These are phyloP conservation scores for Adelosebastes latens DNA, from an alignment of 2,797 vertebrate genomes.

Conservation along the genomic window DNA sequence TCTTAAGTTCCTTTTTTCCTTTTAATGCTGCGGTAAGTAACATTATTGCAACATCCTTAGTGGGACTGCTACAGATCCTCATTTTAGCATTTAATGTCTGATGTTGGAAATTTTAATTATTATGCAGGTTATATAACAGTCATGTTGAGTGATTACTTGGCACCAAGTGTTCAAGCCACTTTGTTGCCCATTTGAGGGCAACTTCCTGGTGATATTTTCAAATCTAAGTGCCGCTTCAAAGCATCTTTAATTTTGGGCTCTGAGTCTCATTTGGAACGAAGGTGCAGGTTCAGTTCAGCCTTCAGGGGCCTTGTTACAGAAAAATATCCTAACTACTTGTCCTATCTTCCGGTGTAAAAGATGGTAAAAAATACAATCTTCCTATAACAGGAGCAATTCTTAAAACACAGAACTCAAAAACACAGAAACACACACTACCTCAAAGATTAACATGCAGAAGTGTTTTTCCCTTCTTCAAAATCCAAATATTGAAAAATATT, in stretches of 20 bases:
- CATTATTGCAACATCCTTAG: not conserved
- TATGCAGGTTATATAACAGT: not conserved
- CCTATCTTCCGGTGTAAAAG: not conserved
- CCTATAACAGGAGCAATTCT: not conserved
- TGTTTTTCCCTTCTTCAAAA: too few species aligned
- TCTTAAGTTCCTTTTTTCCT: not conserved
- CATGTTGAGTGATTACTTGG: not conserved
- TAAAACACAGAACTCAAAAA: not conserved
- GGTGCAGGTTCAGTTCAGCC: not conserved
- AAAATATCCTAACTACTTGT: not conserved
- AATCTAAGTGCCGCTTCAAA: not conserved
- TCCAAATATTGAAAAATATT: too few species aligned
- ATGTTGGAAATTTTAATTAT: not conserved
- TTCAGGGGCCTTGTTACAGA: not conserved
- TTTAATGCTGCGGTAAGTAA: not conserved
- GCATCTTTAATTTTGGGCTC: not conserved
- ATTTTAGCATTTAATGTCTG: not conserved
- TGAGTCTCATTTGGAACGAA: not conserved
- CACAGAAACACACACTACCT: not conserved
- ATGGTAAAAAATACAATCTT: not conserved
- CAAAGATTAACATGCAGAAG: not conserved
- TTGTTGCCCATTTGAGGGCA: not conserved
- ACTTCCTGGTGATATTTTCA: not conserved
- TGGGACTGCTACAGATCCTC: not conserved
- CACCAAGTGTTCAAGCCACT: not conserved